Base-by-base conservation (phyloP, 2,113 vertebrate genomes). In the Brienomyrus brachyistius region DNA sequence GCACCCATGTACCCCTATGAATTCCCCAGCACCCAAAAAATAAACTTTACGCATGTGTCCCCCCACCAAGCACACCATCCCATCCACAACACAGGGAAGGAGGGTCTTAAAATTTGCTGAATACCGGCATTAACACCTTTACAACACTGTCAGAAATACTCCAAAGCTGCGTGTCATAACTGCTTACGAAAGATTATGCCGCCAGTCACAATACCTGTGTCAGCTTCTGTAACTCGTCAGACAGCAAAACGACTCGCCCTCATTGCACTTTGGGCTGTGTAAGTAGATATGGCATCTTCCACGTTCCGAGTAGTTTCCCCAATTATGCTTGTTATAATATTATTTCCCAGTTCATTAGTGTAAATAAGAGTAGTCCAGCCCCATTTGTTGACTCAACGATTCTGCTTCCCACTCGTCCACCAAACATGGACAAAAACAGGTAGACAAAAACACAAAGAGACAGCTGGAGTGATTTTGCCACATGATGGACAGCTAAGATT, bases 401-500 rank as follows among this genome's bases (percentile, higher is more conserved):
- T 80, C 15, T 43, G 31, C 62, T 27, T 70, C n/a, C 19, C 11
- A 59, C 11, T 48, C 11, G 17, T 17, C 35, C 45, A 17, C 59
- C 15, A 66, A 86, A 31, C 0, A 10, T 35, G n/a, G 8, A 8
- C 23, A 62, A 19, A 35, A n/a, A 88, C 21, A 45, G 11, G 31
- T 19, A 13, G 15, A 1, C 21, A 27, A 31, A 23, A 50, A 89
- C 23, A 48, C 27, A 15, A 48, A 47, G 90, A 89, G 89, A 88
- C 50, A 89, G 90, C 21, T 19, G 51, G 70, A 84, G 90, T 54
- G 47, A 84, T 80, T 90, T 43, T 66, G 88, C 88, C 74, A n/a
- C 0, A 17, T 91, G 91, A 93, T 35, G 56, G 92, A 92, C 90
- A 77, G 90, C 86, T 85, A 74, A 92, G 90, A 91, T 90, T 92